phyloP scores from a whole-genome alignment of 1,140 invertebrate species.

The Onthophagus taurus region DNA sequence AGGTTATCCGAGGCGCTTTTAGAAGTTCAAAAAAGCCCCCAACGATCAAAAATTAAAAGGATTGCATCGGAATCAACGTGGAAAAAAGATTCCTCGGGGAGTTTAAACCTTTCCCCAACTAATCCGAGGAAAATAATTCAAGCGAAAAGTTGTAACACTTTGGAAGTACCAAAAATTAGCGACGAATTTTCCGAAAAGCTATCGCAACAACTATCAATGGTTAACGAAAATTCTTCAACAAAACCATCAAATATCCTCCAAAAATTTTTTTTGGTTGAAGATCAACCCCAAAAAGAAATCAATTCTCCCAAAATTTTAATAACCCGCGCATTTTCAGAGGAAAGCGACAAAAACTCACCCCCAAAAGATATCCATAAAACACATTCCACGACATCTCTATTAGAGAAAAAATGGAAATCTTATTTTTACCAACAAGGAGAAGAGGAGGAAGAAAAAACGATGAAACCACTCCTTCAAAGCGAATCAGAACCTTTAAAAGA shows the following conservation, averaged over 20 bases:
- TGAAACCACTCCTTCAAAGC: too few species aligned
- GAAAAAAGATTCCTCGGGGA: conserved; percentile 30
- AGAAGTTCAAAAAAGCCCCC: conserved; percentile 38
- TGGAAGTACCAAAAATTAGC: conserved; percentile 41
- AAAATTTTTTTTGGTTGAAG: conserved; percentile 40
- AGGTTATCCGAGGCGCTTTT: conserved; percentile 56
- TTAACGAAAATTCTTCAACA: conserved; percentile 34
- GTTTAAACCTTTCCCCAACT: conserved; percentile 23
- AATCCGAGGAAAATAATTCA: conserved; percentile 19
- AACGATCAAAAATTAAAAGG: conserved; percentile 37
- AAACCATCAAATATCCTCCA: conserved; percentile 44
- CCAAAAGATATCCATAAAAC: conserved; percentile 41
- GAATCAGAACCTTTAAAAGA: too few species aligned
- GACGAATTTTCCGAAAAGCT: conserved; percentile 22
- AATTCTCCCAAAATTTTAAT: conserved; percentile 57
- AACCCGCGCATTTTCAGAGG: conserved; percentile 59
- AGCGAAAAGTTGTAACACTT: conserved; percentile 29
- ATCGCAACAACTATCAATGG: conserved; percentile 32
- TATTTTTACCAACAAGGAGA: too few species aligned
- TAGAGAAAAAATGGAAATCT: conserved; percentile 42
- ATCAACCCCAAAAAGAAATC: conserved; percentile 23
- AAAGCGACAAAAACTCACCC: conserved; percentile 45
- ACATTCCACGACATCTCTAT: conserved; percentile 45
- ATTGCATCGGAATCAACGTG: conserved; percentile 40
- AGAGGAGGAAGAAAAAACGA: too few species aligned